Base-by-base conservation (phyloP, 2,797 vertebrate genomes). In the Carcharodon carcharias region DNA sequence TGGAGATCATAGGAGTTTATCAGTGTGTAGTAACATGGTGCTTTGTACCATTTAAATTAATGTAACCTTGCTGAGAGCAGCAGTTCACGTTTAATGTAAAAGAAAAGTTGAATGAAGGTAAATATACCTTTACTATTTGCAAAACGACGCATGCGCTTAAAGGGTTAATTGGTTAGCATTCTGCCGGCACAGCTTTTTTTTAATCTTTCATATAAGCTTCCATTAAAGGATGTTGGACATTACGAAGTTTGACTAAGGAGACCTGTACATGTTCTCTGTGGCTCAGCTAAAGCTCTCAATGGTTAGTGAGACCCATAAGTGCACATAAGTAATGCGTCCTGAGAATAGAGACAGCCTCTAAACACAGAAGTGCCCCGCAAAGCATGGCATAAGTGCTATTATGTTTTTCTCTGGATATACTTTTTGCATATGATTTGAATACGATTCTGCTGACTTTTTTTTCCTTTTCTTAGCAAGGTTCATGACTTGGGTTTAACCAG, bases 281-380 rank as follows among this genome's bases (percentile, higher is more conserved):
- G 98, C 97, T 97, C 97, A 97, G 97, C 97, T 97, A 96, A 96
- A 88, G 96, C 96, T 96, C 96, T 98, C 97, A 98, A 97, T 97
- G 98, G 97, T 98, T 98, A 98, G 97, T 96, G 97, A 97, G 97
- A 97, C 97, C 98, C 98, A 98, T 98, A 98, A 98, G 97, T 97
- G 96, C 91, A 58, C 80, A 96, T 31, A 61, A n/a, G 40, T 58
- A 67, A 96, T 94, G 96, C 63, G 91, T 14, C 71, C n/a, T 80
- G 91, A 96, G 69, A 95, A 63, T 94, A 88, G 50, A 95, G 56
- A 50, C 88, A 87, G 61, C 58, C 96, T 96, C 45, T 96, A 96
- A 95, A 96, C 96, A 50, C 94, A 71, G 45, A 71, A 95, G 94
- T 95, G 94, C 65, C 67, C n/a, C 40, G 18, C 65, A 54, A 95